Percentiles rank a stretch among this genome's conserved stretches.
These are phyloP conservation scores for Lepus townsendii DNA, from an alignment of 2,797 vertebrate species.

Conservation along the genomic window DNA sequence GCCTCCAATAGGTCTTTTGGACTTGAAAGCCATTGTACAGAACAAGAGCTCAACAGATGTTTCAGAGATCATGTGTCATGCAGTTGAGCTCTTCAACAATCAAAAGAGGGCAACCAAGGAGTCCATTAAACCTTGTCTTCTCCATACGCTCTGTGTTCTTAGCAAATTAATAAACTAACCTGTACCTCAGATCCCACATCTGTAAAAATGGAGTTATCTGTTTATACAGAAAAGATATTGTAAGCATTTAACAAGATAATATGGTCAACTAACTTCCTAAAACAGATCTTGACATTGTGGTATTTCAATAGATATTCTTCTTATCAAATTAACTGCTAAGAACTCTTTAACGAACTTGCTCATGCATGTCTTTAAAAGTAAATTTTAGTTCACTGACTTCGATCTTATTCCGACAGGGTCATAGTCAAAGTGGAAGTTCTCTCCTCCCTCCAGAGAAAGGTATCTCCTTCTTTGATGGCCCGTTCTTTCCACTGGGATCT, in stretches of 20 bases:
- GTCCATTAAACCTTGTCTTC: neutral
- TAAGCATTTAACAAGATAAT: neutral
- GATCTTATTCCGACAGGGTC: too few relatives aligned
- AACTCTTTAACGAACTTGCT: neutral
- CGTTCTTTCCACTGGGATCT: too few relatives aligned
- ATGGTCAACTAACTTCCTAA: neutral
- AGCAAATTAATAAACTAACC: conserved; percentile 11
- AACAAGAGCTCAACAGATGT: neutral
- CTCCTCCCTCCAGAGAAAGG: too few relatives aligned
- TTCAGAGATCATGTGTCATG: neutral
- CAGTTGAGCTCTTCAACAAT: conserved; percentile 1
- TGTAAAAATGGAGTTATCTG: conserved; percentile 31
- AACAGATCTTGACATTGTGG: neutral
- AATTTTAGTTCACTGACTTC: neutral
- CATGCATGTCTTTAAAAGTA: neutral
- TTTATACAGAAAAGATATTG: neutral
- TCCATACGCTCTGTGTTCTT: neutral
- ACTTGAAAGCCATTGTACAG: neutral
- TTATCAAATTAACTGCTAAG: neutral
- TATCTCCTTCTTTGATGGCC: too few relatives aligned
- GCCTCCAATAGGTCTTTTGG: neutral
- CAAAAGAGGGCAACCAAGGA: neutral
- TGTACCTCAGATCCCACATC: neutral
- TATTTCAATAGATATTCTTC: neutral
- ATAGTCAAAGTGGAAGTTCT: too few relatives aligned